These are phyloP conservation scores for Varroa destructor DNA, from an alignment of 1,140 invertebrate species.

Conservation along the genomic window DNA sequence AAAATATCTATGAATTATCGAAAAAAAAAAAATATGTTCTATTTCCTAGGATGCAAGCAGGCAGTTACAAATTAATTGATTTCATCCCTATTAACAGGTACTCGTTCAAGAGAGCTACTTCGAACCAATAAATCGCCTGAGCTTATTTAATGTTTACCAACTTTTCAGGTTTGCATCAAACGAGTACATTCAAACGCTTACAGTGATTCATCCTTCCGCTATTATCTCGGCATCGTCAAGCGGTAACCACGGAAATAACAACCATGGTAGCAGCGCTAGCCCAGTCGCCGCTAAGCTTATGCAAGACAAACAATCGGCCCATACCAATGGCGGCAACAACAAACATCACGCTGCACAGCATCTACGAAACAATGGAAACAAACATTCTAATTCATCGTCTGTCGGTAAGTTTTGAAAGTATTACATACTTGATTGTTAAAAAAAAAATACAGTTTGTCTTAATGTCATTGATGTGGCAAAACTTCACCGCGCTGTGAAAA, in stretches of 20 bases:
- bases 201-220: conserved; percentile 57
- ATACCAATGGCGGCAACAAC: background rate
- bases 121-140: no score
- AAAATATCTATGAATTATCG: no score
- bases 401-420: conserved; percentile 10
- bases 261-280: background rate
- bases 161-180: conserved; percentile 73
- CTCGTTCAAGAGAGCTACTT: no score
- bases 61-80: no score
- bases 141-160: no score
- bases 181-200: conserved; percentile 76
- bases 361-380: background rate
- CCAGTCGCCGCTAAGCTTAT: conserved; percentile 16
- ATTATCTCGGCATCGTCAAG: conserved; percentile 5
- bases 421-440: background rate
- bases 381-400: conserved; percentile 11
- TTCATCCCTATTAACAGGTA: no score
- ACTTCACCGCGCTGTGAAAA: no score
- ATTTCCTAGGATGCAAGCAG: no score
- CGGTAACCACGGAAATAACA: no score
- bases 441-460: no score
- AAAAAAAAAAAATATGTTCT: no score
- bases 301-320: conserved; percentile 18
- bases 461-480: no score
- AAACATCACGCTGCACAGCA: conserved; percentile 12